Conservation (phyloP, 2,888 invertebrate species). For the Laothoe populi region DNA sequence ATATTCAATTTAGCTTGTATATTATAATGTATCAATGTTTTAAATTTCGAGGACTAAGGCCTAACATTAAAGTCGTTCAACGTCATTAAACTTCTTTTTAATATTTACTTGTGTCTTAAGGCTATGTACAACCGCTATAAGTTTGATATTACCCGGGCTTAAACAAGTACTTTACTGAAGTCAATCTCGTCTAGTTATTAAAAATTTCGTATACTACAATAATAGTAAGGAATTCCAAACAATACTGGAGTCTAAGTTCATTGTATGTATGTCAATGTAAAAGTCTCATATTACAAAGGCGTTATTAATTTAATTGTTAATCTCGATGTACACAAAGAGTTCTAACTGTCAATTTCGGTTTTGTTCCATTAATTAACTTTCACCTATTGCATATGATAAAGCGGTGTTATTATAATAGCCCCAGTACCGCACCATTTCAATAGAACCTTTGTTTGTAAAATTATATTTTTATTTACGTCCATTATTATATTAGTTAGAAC, state of each 20-base stretch:
- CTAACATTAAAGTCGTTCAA: no score
- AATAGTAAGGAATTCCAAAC: background rate
- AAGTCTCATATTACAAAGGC: background rate
- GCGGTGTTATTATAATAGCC: slow-evolving; percentile 24
- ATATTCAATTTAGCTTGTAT: no score
- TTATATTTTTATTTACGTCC: slow-evolving; percentile 21
- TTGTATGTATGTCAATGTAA: background rate
- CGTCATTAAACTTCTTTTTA: no score
- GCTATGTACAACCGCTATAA: no score
- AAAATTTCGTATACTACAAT: no score
- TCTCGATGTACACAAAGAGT: slow-evolving; percentile 14
- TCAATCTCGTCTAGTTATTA: no score
- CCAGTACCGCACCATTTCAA: slow-evolving; percentile 17
- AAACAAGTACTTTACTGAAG: no score
- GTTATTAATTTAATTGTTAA: slow-evolving; percentile 3
- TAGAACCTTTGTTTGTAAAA: slow-evolving; percentile 22
- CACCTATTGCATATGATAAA: slow-evolving; percentile 25
- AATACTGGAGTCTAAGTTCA: background rate
- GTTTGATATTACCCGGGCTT: no score
- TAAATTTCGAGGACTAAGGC: no score
- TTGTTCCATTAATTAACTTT: slow-evolving; percentile 28
- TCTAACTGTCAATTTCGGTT: slow-evolving; percentile 11
- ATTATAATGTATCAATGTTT: no score
- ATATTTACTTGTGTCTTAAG: no score
- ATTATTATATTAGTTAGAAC: slow-evolving; percentile 13